Percentiles rank a stretch among this genome's conserved stretches.
phyloP scores from a whole-genome alignment of 2,113 vertebrate genomes.

The Thalassarche chlororhynchos region DNA sequence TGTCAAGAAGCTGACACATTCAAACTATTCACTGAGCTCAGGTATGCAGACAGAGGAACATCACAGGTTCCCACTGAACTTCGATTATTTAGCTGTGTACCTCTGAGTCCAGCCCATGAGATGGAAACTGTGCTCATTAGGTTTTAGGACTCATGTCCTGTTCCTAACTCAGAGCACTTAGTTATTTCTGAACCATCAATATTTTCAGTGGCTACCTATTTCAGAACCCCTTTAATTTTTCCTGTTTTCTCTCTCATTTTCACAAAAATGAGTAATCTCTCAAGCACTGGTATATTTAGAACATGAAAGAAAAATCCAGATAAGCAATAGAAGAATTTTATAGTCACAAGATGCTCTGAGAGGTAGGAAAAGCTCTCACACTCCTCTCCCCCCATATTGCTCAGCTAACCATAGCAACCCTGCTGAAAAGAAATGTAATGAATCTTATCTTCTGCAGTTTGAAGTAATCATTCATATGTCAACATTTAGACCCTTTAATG shows the following conservation, averaged over 20 bases:
- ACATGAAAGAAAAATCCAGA: constrained; percentile 24
- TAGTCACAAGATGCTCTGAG: constrained; percentile 50
- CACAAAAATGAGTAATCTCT: constrained; percentile 39
- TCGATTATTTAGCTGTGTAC: neutral
- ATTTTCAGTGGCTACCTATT: neutral
- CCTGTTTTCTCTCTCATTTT: neutral
- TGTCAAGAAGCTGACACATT: neutral
- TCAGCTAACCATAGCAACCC: constrained; percentile 58
- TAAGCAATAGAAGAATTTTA: constrained; percentile 42
- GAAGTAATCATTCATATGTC: neutral
- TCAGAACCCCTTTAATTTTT: neutral
- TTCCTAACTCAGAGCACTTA: neutral
- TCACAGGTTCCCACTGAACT: neutral
- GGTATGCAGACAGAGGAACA: neutral
- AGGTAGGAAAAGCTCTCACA: constrained; percentile 48
- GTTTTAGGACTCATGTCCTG: neutral
- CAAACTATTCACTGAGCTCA: neutral
- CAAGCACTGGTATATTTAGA: constrained; percentile 34
- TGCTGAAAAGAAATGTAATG: neutral
- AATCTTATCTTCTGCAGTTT: neutral
- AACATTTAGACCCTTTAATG: neutral
- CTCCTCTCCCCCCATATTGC: constrained; percentile 8
- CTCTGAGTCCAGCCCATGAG: neutral
- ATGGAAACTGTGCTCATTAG: neutral
- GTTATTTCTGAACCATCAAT: neutral